Conservation (phyloP, 2,888 invertebrate genomes). For the Nebria brevicollis region DNA sequence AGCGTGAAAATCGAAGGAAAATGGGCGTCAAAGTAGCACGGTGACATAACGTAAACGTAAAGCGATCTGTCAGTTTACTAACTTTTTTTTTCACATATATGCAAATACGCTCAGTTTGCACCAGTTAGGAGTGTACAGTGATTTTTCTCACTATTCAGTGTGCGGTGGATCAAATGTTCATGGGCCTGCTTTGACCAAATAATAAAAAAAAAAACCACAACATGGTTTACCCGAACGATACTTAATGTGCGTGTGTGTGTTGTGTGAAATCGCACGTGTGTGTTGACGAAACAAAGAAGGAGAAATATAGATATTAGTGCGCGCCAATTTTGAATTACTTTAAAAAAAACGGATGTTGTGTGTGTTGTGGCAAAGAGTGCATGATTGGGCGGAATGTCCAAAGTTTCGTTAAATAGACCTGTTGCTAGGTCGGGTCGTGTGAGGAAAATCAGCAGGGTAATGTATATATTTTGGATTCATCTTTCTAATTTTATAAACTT, state of each 20-base stretch:
- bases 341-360: not conserved
- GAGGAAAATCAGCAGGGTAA: conserved; percentile 59
- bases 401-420: conserved; percentile 44
- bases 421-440: conserved; percentile 49
- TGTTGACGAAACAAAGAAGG: conserved; percentile 4
- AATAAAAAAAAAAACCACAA: not conserved
- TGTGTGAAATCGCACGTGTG: conserved; percentile 15
- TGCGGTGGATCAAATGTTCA: not conserved
- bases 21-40: conserved; percentile 17
- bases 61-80: conserved; percentile 10
- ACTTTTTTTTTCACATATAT: not conserved
- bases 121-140: not conserved
- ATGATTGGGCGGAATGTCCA: conserved; percentile 36
- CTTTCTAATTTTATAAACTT: conserved; percentile 27
- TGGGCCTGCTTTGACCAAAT: not conserved
- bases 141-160: not conserved
- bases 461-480: conserved; percentile 39
- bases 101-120: conserved; percentile 3
- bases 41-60: conserved; percentile 34
- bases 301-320: conserved; percentile 7
- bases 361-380: conserved; percentile 10
- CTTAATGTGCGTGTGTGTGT: conserved; percentile 9
- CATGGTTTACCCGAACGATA: conserved; percentile 36
- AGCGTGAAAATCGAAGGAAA: conserved; percentile 6
- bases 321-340: conserved; percentile 27